phyloP scores from a whole-genome alignment of 30 jellyfish, hydroid and myxozoan genomes.

The Pelagia noctiluca region DNA sequence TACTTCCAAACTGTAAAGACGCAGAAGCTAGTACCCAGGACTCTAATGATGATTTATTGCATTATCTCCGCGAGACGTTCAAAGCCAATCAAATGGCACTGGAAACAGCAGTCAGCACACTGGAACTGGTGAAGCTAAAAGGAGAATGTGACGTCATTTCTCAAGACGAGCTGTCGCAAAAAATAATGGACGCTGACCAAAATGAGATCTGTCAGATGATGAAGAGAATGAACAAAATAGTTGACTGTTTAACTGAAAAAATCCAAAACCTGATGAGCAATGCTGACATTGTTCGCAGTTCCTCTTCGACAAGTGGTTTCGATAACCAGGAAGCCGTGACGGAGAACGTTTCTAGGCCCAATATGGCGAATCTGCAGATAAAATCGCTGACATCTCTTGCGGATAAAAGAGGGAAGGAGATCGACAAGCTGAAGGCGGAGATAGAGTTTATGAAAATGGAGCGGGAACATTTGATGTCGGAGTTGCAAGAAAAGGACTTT shows the following conservation, averaged over 20 bases:
- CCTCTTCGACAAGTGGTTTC: slow-evolving; percentile 53
- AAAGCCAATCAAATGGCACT: slow-evolving; percentile 78
- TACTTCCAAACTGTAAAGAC: slow-evolving; percentile 46
- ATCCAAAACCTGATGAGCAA: slow-evolving; percentile 57
- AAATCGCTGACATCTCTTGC: slow-evolving; percentile 42
- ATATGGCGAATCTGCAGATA: slow-evolving; percentile 36
- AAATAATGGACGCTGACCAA: slow-evolving; percentile 70
- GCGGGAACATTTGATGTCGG: slow-evolving; percentile 59
- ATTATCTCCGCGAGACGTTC: slow-evolving; percentile 72
- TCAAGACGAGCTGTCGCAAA: slow-evolving; percentile 52
- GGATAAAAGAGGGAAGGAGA: slow-evolving; percentile 32
- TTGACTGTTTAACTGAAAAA: slow-evolving; percentile 46
- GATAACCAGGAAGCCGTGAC: slow-evolving; percentile 33
- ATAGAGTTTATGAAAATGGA: slow-evolving; percentile 52
- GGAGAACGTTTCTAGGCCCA: slow-evolving; percentile 22
- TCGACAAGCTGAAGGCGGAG: slow-evolving; percentile 32
- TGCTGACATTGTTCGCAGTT: slow-evolving; percentile 64
- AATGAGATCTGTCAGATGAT: slow-evolving; percentile 60
- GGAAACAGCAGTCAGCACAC: slow-evolving; percentile 82
- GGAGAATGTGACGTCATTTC: slow-evolving; percentile 72
- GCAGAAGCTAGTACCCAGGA: slow-evolving; percentile 21
- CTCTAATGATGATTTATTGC: slow-evolving; percentile 68
- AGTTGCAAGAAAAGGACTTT: slow-evolving; percentile 67
- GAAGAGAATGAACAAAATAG: slow-evolving; percentile 62
- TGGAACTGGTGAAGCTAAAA: slow-evolving; percentile 79